Percentiles rank a stretch among this genome's conserved stretches.
Evolutionary conservation across 1,140 invertebrate species (phyloP).

Genomic region (Laupala kohalensis): DNA sequence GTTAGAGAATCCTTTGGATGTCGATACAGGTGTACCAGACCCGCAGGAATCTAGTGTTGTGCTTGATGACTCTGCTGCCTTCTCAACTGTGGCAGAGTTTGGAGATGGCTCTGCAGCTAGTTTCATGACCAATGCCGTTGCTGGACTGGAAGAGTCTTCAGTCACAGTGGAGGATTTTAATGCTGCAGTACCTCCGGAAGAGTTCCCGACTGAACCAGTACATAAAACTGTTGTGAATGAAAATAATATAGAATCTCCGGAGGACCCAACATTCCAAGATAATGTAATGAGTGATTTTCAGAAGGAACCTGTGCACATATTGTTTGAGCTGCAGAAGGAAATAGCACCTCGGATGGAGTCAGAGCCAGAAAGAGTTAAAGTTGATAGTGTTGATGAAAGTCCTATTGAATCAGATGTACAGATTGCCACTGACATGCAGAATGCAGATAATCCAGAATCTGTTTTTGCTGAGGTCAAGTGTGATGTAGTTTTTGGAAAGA

Average conservation of each 20-base stretch:
- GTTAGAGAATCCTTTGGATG: background rate
- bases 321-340: conserved; percentile 10
- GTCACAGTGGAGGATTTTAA: conserved; percentile 19
- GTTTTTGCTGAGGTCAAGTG: background rate
- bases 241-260: conserved; percentile 20
- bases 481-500: too few species aligned
- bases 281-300: conserved; percentile 33
- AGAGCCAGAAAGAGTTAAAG: conserved; percentile 4
- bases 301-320: background rate
- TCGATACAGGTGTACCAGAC: background rate
- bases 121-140: conserved; percentile 18
- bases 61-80: conserved; percentile 33
- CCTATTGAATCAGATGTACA: background rate
- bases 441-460: background rate
- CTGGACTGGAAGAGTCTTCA: conserved; percentile 20
- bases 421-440: background rate
- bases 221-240: too few species aligned
- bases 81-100: conserved; percentile 35
- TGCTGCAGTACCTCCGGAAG: conserved; percentile 12
- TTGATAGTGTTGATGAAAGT: background rate
- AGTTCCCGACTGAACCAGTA: background rate
- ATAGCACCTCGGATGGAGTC: conserved; percentile 3
- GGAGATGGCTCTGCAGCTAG: conserved; percentile 32
- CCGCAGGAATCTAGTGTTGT: conserved; percentile 3
- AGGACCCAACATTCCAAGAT: conserved; percentile 23